Conservation (phyloP, 2,888 invertebrate genomes). For the Smittia sp. region DNA sequence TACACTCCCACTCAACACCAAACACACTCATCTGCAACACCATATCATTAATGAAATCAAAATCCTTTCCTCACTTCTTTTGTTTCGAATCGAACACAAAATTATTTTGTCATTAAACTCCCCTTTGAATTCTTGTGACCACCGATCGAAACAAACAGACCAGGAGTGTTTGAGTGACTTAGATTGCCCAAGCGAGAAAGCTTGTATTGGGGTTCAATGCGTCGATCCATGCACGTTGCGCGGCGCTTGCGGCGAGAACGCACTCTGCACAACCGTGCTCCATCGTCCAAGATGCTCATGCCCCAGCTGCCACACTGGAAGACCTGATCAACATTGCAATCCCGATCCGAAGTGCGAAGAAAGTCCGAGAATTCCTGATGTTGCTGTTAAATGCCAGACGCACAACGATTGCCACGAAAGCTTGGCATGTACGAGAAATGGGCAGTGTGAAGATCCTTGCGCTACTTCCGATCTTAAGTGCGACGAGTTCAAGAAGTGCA, state of each 20-base stretch:
- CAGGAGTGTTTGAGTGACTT: constrained; percentile 86
- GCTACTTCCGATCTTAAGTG: constrained; percentile 60
- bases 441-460: constrained; percentile 80
- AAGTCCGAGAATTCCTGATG: constrained; percentile 56
- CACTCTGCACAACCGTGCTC: constrained; percentile 78
- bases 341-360: constrained; percentile 76
- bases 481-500: constrained; percentile 80
- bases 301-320: constrained; percentile 82
- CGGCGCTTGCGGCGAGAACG: constrained; percentile 85
- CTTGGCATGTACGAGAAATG: constrained; percentile 69
- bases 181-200: constrained; percentile 88
- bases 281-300: constrained; percentile 86
- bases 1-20: constrained; percentile 16
- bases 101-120: not conserved
- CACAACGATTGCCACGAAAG: constrained; percentile 72
- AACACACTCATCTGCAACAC: constrained; percentile 35
- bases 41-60: constrained; percentile 7
- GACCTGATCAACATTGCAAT: constrained; percentile 73
- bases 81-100: constrained; percentile 9
- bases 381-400: constrained; percentile 61
- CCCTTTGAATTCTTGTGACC: constrained; percentile 15
- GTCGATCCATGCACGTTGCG: constrained; percentile 86
- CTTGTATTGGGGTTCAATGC: constrained; percentile 87
- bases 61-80: not conserved
- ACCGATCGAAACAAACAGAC: constrained; percentile 56